phyloP scores from a whole-genome alignment of 2,888 invertebrate genomes.

The Lamproptera curius region DNA sequence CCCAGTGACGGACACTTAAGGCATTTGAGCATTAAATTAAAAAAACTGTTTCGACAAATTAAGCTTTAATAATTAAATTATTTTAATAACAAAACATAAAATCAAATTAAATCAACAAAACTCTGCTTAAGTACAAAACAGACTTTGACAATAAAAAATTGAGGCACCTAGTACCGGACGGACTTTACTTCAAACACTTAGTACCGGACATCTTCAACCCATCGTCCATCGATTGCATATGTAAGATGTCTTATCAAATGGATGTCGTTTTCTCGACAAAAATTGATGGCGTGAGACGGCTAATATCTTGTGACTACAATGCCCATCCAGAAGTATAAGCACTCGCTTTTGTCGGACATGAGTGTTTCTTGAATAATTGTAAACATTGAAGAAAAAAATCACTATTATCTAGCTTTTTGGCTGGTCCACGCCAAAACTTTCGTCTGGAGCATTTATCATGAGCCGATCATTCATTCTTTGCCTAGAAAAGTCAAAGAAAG shows the following conservation, averaged over 20 bases:
- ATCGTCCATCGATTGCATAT: slow-evolving; percentile 20
- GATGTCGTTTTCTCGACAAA: slow-evolving; percentile 26
- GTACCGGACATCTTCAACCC: background rate
- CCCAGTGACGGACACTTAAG: no score
- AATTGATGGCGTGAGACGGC: slow-evolving; percentile 27
- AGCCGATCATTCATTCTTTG: slow-evolving; percentile 28
- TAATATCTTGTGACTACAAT: slow-evolving; percentile 28
- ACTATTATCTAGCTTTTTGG: slow-evolving; percentile 30
- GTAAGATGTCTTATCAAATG: slow-evolving; percentile 28
- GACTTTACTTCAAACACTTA: background rate
- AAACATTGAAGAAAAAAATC: slow-evolving; percentile 24
- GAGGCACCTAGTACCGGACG: background rate
- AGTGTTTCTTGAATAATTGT: slow-evolving; percentile 16
- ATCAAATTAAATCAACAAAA: background rate
- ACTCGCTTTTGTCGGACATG: slow-evolving; percentile 25
- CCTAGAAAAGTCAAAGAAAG: slow-evolving; percentile 28
- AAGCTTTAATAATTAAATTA: no score
- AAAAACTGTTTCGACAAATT: no score
- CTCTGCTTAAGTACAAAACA: background rate
- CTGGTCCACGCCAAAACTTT: slow-evolving; percentile 26
- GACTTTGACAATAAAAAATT: background rate
- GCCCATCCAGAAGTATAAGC: slow-evolving; percentile 28
- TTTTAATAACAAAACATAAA: no score
- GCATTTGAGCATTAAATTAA: no score
- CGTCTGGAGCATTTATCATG: slow-evolving; percentile 27